Percentiles rank a stretch among this genome's conserved stretches.
Conservation (phyloP, 2,888 invertebrate genomes). For the Parasteatoda lunata region DNA sequence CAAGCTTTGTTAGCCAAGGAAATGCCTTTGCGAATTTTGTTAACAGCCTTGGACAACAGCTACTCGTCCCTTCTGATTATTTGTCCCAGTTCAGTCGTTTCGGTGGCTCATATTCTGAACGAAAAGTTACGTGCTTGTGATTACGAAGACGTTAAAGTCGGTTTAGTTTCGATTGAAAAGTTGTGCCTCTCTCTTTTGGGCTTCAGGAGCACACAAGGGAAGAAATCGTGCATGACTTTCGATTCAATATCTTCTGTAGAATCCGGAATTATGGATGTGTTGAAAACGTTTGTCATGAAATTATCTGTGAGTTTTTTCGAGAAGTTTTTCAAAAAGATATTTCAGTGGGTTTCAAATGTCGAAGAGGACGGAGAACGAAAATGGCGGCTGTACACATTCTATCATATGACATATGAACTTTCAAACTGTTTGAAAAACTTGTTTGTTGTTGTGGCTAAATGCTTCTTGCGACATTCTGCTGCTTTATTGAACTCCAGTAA, state of each 20-base stretch:
- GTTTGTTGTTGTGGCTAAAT: constrained; percentile 91
- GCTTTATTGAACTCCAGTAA: constrained; percentile 82
- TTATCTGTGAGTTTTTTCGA: constrained; percentile 91
- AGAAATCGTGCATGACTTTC: neutral
- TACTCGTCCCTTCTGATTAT: constrained; percentile 10
- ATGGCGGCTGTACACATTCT: constrained; percentile 54
- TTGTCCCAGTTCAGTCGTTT: constrained; percentile 75
- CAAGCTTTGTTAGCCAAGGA: constrained; percentile 64
- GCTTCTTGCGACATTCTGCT: constrained; percentile 86
- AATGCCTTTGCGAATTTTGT: constrained; percentile 60
- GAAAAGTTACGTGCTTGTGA: constrained; percentile 81
- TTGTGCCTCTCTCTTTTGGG: constrained; percentile 81
- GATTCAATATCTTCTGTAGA: constrained; percentile 71
- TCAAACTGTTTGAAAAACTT: constrained; percentile 81
- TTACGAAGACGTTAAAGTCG: constrained; percentile 79
- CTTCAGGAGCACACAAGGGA: constrained; percentile 70
- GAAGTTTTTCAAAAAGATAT: constrained; percentile 82
- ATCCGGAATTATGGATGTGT: constrained; percentile 81
- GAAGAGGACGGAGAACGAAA: constrained; percentile 22
- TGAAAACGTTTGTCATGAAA: constrained; percentile 88
- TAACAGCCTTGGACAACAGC: constrained; percentile 59
- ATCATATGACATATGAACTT: constrained; percentile 31
- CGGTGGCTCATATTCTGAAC: constrained; percentile 84
- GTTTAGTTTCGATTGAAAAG: constrained; percentile 81
- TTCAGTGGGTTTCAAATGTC: constrained; percentile 42